Percentiles rank a stretch among this genome's conserved stretches.
Conservation (phyloP, 2,888 invertebrate species). For the Caenorhabditis sulstoni region DNA sequence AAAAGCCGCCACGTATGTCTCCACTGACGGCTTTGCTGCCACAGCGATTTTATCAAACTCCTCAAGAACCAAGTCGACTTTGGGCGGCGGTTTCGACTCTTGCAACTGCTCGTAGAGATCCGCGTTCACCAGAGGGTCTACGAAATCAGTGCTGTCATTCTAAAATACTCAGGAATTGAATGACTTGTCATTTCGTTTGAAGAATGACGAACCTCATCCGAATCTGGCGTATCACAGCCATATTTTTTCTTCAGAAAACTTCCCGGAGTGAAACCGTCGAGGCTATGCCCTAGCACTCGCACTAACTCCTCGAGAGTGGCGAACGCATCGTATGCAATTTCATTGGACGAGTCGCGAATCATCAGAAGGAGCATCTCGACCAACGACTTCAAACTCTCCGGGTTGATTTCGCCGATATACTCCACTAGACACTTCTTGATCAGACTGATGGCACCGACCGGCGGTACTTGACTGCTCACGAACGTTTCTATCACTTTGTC, state of each 20-base stretch:
- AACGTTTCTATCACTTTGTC: conserved; percentile 34
- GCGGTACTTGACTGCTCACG: conserved; percentile 12
- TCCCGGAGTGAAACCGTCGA: conserved; percentile 9
- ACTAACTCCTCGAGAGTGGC: conserved; percentile 36
- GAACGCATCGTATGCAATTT: conserved; percentile 50
- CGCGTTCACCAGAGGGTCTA: conserved; percentile 45
- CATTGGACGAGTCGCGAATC: conserved; percentile 40
- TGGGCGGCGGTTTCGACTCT: conserved; percentile 34
- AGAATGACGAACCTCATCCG: conserved; percentile 24
- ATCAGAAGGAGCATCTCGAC: conserved; percentile 43
- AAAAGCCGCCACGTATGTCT: conserved; percentile 35
- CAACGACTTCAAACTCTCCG: conserved; percentile 23
- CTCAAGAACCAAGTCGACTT: conserved; percentile 27
- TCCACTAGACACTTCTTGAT: conserved; percentile 31
- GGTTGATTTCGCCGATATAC: background rate
- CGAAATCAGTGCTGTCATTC: conserved; percentile 18
- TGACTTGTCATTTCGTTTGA: background rate
- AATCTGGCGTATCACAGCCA: background rate
- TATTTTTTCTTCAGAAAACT: conserved; percentile 5
- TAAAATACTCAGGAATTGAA: background rate
- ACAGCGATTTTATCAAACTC: conserved; percentile 1
- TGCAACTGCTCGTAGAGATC: conserved; percentile 46
- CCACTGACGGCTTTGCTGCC: background rate
- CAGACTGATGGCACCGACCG: conserved; percentile 35
- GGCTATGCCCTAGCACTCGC: background rate